phyloP scores from a whole-genome alignment of 2,113 vertebrate genomes.

The Labeo rohita region DNA sequence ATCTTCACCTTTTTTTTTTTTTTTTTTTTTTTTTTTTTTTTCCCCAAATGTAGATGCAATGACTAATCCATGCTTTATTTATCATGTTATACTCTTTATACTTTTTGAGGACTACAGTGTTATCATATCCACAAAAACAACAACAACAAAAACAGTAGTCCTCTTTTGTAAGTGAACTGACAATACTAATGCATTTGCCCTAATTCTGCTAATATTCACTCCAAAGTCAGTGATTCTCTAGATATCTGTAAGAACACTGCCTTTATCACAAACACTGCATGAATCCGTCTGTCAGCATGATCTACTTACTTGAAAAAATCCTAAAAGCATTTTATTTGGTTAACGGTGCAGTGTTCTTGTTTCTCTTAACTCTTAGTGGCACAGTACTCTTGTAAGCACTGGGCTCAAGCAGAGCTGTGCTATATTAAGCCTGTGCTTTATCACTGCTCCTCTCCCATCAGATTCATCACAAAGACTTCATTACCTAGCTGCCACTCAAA shows the following conservation, averaged over 20 bases:
- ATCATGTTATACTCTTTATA: too few relatives aligned
- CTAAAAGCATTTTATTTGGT: neutral
- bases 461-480: conserved; percentile 68
- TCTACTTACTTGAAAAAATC: neutral
- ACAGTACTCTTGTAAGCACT: conserved; percentile 6
- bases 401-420: neutral
- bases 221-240: conserved; percentile 14
- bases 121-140: too few relatives aligned
- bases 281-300: neutral
- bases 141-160: too few relatives aligned
- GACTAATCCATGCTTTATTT: too few relatives aligned
- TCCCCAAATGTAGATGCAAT: too few relatives aligned
- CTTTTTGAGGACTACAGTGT: too few relatives aligned
- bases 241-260: neutral
- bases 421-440: conserved; percentile 44
- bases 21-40: too few relatives aligned
- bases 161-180: neutral
- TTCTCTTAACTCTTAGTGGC: neutral
- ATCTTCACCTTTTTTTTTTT: too few relatives aligned
- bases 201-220: neutral
- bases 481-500: conserved; percentile 70
- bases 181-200: neutral
- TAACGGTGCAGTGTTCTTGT: neutral
- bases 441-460: conserved; percentile 51
- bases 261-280: neutral